phyloP scores from a whole-genome alignment of 35 echinoderm and acorn worm genomes.

The Ptychodera flava region DNA sequence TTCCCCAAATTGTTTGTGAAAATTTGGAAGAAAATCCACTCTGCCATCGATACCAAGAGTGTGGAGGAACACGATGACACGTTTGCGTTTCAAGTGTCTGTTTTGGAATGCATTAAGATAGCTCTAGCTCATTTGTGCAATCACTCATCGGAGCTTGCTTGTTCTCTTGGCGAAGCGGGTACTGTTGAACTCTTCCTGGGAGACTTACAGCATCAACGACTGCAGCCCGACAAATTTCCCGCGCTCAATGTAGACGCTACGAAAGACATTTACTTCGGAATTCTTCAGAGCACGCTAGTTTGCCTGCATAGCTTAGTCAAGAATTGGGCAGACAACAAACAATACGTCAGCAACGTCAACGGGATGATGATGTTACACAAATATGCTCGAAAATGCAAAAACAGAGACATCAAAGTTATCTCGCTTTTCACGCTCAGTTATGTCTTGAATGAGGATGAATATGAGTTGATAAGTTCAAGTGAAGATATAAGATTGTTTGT shows the following conservation, averaged over 20 bases:
- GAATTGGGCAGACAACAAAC: neutral
- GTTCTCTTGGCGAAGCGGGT: neutral
- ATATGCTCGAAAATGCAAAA: neutral
- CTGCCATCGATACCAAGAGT: neutral
- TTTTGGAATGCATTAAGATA: neutral
- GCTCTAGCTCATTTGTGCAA: neutral
- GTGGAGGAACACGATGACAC: neutral
- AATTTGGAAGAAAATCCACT: neutral
- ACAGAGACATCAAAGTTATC: neutral
- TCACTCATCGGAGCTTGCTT: neutral
- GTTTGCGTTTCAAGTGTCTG: neutral
- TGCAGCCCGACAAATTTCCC: neutral
- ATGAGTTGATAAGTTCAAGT: neutral
- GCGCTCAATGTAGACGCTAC: neutral
- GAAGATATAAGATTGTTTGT: neutral
- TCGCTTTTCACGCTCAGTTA: neutral
- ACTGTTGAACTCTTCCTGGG: neutral
- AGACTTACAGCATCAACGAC: neutral
- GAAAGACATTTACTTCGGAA: neutral
- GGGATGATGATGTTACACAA: neutral
- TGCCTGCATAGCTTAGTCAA: neutral
- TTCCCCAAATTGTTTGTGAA: neutral
- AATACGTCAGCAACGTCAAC: neutral
- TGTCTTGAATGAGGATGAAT: neutral
- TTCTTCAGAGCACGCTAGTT: neutral